phyloP scores from a whole-genome alignment of 2,113 vertebrate species.

The Sceloporus tristichus region DNA sequence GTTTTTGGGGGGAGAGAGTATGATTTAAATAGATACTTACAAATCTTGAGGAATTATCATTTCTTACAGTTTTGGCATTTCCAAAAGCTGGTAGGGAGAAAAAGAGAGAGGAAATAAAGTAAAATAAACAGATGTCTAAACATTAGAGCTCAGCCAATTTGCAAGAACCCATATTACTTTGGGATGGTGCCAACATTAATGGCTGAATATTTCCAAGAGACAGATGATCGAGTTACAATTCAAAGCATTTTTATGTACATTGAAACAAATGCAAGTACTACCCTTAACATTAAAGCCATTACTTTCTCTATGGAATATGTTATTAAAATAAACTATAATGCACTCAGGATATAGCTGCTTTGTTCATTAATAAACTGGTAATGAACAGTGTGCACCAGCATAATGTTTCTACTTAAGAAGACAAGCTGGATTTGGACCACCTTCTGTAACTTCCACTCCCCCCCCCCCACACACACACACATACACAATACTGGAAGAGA shows the following conservation, averaged over 20 bases:
- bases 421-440: neutral
- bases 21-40: slow-evolving; percentile 85
- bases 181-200: neutral
- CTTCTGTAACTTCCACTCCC: neutral
- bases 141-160: neutral
- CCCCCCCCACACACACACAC: no score
- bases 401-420: neutral
- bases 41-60: slow-evolving; percentile 99
- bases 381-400: neutral
- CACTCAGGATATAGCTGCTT: neutral
- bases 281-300: neutral
- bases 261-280: neutral
- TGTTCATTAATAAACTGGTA: neutral
- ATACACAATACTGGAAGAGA: neutral
- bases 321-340: slow-evolving; percentile 9
- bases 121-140: neutral
- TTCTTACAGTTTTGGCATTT: slow-evolving; percentile 97
- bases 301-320: neutral
- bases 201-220: neutral
- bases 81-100: slow-evolving; percentile 89
- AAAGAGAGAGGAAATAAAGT: slow-evolving; percentile 53
- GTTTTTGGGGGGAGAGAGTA: neutral
- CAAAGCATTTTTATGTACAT: neutral
- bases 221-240: neutral
- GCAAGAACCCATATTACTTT: neutral